Base-by-base conservation (phyloP, 1,140 invertebrate genomes). In the Charaxes varanes region DNA sequence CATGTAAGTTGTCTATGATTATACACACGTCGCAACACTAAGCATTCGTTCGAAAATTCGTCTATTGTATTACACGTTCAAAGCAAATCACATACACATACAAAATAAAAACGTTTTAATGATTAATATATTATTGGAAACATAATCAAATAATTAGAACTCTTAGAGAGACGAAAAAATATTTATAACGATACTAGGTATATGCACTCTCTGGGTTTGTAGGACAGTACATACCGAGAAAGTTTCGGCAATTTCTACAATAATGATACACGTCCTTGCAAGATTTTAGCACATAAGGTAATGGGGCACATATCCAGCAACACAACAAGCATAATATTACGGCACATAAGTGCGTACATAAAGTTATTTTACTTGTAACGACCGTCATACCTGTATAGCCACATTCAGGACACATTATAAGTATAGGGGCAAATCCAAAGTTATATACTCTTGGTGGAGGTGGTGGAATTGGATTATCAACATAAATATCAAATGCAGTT, bases 201-300 rank as follows among this genome's bases (percentile, higher is more conserved):
- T 47, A 51, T 8, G 49, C 17, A 46, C 52, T 62, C 40, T 81
- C 66, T 15, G 66, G 60, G 35, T 69, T 81, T 18, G 76, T 76
- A 6, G 71, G 72, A 52, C 70, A 67, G 44, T 79, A 80, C 60
- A 72, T 70, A 13, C 78, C 76, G 8, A 83, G 55, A 50, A 59
- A 72, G 27, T 47, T 58, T 26, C 72, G 62, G 48, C 78, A 83
- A 53, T 77, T 77, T 41, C 66, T 59, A 41, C 79, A 83, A 57
- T 79, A 73, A 55, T 83, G 79, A 42, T 79, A 72, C 1, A 83
- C 79, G 33, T 81, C 68, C 43, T 83, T 83, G 50, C 79, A 83
- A 24, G 79, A 80, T 30, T 63, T 54, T 24, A 81, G 44, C 6
- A 83, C 37, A 21, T 83, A 83, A 0, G 79, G 76, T 17, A 83